Evolutionary conservation across 1,140 invertebrate genomes (phyloP).

Genomic region (Neelides sp.): DNA sequence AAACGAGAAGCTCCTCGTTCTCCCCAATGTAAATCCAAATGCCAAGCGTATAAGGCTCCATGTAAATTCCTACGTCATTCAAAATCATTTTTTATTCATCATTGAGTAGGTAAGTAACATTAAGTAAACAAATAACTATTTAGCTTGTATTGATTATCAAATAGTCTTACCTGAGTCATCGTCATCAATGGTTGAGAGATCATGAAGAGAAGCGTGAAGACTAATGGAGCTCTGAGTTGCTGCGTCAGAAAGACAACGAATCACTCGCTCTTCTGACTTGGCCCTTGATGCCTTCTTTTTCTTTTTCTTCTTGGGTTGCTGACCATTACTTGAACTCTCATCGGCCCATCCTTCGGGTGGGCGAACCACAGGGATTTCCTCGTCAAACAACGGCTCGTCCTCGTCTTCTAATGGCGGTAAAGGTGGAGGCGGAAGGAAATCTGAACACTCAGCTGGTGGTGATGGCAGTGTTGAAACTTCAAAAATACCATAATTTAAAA

Average conservation of each 20-base stretch:
- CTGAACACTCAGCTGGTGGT: too few species aligned
- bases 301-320: conserved; percentile 9
- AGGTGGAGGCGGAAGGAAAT: too few species aligned
- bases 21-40: conserved; percentile 65
- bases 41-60: conserved; percentile 53
- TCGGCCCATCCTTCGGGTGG: too few species aligned
- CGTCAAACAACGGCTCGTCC: background rate
- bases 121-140: conserved; percentile 18
- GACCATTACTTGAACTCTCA: too few species aligned
- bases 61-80: conserved; percentile 51
- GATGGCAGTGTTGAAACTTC: too few species aligned
- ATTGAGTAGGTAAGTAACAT: background rate
- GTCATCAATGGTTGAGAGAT: conserved; percentile 30
- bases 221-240: conserved; percentile 49
- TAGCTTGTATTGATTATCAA: conserved; percentile 11
- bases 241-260: conserved; percentile 32
- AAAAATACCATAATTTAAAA: too few species aligned
- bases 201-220: conserved; percentile 31
- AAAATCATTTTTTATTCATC: conserved; percentile 31
- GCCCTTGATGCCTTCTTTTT: conserved; percentile 45
- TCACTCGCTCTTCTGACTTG: conserved; percentile 35
- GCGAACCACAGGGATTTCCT: background rate
- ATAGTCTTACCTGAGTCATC: conserved; percentile 31
- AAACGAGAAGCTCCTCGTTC: conserved; percentile 53
- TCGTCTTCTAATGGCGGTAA: too few species aligned